Conservation (phyloP, 2,888 invertebrate genomes). For the Lumbricus terrestris region DNA sequence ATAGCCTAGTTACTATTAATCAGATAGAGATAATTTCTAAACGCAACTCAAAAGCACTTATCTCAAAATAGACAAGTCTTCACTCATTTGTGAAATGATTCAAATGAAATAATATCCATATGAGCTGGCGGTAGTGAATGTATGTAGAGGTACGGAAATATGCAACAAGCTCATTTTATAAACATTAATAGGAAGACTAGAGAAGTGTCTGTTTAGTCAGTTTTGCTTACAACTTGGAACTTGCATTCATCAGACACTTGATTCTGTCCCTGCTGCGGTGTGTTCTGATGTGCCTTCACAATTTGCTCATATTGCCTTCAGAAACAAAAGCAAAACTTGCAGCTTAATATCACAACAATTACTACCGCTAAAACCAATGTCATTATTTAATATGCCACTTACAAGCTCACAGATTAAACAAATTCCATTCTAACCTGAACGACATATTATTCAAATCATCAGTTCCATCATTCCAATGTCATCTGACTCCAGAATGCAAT, state of each 20-base stretch:
- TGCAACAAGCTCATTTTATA: not conserved
- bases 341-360: not conserved
- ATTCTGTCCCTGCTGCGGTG: slow-evolving; percentile 78
- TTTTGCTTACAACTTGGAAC: slow-evolving; percentile 81
- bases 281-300: slow-evolving; percentile 89
- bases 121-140: not conserved
- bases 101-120: no score
- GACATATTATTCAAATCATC: not conserved
- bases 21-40: no score
- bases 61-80: no score
- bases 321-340: slow-evolving; percentile 17
- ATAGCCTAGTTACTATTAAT: no score
- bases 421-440: not conserved
- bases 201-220: no score
- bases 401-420: not conserved
- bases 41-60: no score
- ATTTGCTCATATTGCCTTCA: slow-evolving; percentile 85
- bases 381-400: no score
- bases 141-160: not conserved
- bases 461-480: not conserved
- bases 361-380: no score
- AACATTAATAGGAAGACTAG: not conserved
- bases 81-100: no score
- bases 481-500: not conserved
- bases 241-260: slow-evolving; percentile 91